phyloP scores from a whole-genome alignment of 2,113 vertebrate species.

The Equus quagga region DNA sequence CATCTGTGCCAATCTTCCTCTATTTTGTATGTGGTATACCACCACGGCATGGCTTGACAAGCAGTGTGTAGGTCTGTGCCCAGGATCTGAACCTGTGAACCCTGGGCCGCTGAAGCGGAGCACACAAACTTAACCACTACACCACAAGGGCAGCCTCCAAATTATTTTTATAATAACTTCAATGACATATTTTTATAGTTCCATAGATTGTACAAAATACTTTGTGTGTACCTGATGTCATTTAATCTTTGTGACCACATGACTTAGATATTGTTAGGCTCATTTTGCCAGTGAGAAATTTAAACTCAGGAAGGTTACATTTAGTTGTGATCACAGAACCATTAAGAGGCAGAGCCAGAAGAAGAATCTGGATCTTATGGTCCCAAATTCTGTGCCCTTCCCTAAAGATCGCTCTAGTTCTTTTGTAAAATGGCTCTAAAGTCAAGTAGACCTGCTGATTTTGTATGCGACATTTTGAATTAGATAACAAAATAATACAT shows the following conservation, averaged over 20 bases:
- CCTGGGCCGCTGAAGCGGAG: too few relatives aligned
- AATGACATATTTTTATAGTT: background rate
- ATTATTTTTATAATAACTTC: background rate
- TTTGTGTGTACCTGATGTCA: background rate
- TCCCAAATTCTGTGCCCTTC: background rate
- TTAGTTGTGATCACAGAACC: conserved; percentile 32
- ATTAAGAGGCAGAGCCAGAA: background rate
- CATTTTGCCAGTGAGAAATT: background rate
- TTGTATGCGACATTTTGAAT: background rate
- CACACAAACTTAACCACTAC: too few relatives aligned
- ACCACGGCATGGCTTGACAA: too few relatives aligned
- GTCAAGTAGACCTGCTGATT: background rate
- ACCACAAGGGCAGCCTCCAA: background rate
- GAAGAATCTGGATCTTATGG: background rate
- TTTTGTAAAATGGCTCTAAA: conserved; percentile 32
- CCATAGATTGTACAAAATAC: background rate
- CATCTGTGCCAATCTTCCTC: too few relatives aligned
- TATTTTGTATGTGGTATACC: too few relatives aligned
- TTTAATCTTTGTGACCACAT: background rate
- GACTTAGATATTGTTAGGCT: background rate
- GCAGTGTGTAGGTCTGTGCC: too few relatives aligned
- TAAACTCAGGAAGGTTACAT: background rate
- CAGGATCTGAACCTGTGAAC: too few relatives aligned
- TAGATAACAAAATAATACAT: conserved; percentile 32
- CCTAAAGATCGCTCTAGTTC: background rate